These are phyloP conservation scores for Pangasius krempfi DNA, from an alignment of 2,797 vertebrate genomes.

Conservation along the genomic window DNA sequence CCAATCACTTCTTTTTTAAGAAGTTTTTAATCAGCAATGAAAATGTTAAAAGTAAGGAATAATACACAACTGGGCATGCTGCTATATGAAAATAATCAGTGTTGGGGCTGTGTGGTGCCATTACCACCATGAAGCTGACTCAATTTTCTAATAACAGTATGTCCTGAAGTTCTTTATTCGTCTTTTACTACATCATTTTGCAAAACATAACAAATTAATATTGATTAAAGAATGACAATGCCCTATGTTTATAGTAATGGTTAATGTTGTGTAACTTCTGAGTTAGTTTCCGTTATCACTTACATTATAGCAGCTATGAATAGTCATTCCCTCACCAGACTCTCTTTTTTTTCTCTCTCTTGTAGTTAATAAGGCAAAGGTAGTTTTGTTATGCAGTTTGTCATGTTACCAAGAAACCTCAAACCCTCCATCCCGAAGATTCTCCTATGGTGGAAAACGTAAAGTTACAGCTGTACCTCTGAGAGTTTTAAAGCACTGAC, in stretches of 20 bases:
- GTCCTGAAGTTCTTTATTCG: neutral
- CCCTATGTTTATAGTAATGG: neutral
- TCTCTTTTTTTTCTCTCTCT: neutral
- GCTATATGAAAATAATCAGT: neutral
- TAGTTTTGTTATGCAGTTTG: neutral
- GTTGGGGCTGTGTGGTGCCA: too few relatives aligned
- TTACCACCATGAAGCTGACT: neutral
- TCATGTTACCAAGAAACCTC: neutral
- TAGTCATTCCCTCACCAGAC: neutral
- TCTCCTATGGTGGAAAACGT: neutral
- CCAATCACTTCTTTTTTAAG: neutral
- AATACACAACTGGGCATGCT: neutral
- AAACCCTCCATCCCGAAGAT: neutral
- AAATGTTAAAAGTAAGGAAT: neutral
- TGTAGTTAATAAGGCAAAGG: neutral
- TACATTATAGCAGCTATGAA: neutral
- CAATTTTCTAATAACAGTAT: neutral
- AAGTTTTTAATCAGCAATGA: neutral
- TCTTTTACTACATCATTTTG: neutral
- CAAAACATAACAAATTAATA: neutral
- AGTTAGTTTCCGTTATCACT: neutral
- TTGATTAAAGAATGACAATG: neutral
- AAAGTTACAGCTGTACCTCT: neutral
- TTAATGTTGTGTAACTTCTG: neutral
- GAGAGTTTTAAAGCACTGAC: neutral